Conservation (phyloP, 2,888 invertebrate genomes). For the Hyposoter dolosus region DNA sequence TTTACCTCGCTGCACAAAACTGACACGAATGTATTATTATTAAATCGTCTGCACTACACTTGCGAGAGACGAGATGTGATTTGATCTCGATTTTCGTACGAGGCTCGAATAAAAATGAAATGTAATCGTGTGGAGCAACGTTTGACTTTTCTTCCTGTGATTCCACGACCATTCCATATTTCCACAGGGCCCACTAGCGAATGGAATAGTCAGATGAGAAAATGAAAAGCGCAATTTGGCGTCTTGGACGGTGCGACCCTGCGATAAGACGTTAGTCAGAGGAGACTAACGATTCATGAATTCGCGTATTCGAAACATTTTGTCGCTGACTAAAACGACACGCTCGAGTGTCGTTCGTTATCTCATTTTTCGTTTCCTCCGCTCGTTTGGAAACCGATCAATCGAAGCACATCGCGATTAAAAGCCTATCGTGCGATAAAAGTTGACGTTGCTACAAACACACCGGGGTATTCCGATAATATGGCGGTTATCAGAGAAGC, state of each 20-base stretch:
- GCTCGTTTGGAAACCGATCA: slow-evolving; percentile 13
- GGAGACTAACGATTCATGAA: slow-evolving; percentile 9
- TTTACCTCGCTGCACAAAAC: background rate
- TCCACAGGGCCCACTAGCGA: slow-evolving; percentile 59
- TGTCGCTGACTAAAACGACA: slow-evolving; percentile 1
- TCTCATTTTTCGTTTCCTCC: slow-evolving; percentile 11
- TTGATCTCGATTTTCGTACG: slow-evolving; percentile 49
- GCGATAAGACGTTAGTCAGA: background rate
- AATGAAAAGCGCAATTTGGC: slow-evolving; percentile 18
- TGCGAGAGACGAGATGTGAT: background rate
- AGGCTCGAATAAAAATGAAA: slow-evolving; percentile 16
- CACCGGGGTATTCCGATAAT: slow-evolving; percentile 5
- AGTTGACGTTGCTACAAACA: background rate
- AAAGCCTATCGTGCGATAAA: background rate
- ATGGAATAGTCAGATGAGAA: slow-evolving; percentile 44
- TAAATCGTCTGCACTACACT: background rate
- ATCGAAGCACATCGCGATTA: slow-evolving; percentile 17
- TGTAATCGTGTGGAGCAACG: slow-evolving; percentile 57
- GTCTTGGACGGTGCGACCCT: background rate
- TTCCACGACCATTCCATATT: slow-evolving; percentile 85
- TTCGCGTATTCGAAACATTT: slow-evolving; percentile 15
- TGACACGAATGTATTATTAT: background rate
- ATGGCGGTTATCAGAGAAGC: background rate
- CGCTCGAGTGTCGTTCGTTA: slow-evolving; percentile 42
- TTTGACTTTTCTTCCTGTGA: slow-evolving; percentile 83